phyloP scores from a whole-genome alignment of 2,888 invertebrate genomes.

The Netelia fuscicornis region DNA sequence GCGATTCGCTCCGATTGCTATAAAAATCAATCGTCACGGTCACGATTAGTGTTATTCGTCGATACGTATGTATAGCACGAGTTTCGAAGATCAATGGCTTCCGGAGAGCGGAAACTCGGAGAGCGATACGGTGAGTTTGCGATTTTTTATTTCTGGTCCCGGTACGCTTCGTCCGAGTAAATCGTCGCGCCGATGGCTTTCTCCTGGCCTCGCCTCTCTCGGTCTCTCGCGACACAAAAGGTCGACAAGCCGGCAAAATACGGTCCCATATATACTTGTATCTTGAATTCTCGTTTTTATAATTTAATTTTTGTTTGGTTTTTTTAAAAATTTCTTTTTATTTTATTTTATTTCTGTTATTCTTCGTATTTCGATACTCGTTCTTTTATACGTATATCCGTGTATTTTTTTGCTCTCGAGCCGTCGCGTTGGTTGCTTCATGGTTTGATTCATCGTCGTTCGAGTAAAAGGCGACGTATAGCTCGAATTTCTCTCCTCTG shows the following conservation, averaged over 20 bases:
- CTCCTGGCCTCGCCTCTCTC: slow-evolving; percentile 68
- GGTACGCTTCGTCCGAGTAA: slow-evolving; percentile 47
- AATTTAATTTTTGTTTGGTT: background rate
- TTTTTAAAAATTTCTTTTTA: background rate
- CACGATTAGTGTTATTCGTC: slow-evolving; percentile 44
- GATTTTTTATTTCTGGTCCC: slow-evolving; percentile 47
- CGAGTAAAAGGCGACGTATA: slow-evolving; percentile 43
- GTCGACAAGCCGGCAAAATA: slow-evolving; percentile 57
- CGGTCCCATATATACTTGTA: slow-evolving; percentile 7
- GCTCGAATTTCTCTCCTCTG: slow-evolving; percentile 27
- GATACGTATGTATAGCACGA: background rate
- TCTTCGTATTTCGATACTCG: slow-evolving; percentile 48
- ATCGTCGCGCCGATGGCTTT: slow-evolving; percentile 68
- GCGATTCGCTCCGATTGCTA: slow-evolving; percentile 48
- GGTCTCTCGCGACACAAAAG: slow-evolving; percentile 66
- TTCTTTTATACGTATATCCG: slow-evolving; percentile 3
- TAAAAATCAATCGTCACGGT: slow-evolving; percentile 50
- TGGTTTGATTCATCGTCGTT: slow-evolving; percentile 59
- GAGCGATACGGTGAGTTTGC: background rate
- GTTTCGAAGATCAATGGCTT: slow-evolving; percentile 56
- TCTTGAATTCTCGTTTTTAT: background rate
- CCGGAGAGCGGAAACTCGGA: slow-evolving; percentile 61
- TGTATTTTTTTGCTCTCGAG: slow-evolving; percentile 40
- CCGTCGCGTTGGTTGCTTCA: slow-evolving; percentile 56
- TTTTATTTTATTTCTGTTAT: slow-evolving; percentile 34